phyloP scores from a whole-genome alignment of 2,797 vertebrate species.

The Phoebastria nigripes region DNA sequence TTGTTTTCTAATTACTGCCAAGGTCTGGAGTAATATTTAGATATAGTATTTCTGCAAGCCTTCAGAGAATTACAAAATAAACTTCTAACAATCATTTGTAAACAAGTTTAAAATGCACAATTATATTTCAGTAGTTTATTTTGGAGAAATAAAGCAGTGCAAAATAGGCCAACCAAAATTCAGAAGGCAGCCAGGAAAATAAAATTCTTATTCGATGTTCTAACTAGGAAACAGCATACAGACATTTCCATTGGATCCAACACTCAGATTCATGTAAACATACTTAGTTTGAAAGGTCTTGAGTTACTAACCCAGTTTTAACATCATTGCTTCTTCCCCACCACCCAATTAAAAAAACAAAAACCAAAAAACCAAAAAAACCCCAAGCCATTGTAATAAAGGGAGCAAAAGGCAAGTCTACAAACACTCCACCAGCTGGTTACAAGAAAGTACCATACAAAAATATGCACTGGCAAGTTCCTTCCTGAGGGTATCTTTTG shows the following conservation, averaged over 20 bases:
- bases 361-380: not conserved
- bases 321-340: slow-evolving; percentile 21
- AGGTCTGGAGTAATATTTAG: slow-evolving; percentile 46
- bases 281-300: slow-evolving; percentile 49
- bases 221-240: slow-evolving; percentile 64
- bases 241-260: slow-evolving; percentile 64
- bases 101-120: slow-evolving; percentile 68
- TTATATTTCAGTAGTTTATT: slow-evolving; percentile 84
- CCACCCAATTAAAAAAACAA: not conserved
- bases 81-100: slow-evolving; percentile 51
- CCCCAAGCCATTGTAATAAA: slow-evolving; percentile 30
- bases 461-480: slow-evolving; percentile 55
- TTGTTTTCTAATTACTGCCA: slow-evolving; percentile 33
- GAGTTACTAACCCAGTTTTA: slow-evolving; percentile 43
- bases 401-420: slow-evolving; percentile 46
- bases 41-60: slow-evolving; percentile 60
- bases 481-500: slow-evolving; percentile 56
- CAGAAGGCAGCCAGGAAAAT: slow-evolving; percentile 69
- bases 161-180: slow-evolving; percentile 71
- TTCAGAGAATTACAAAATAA: slow-evolving; percentile 57
- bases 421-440: slow-evolving; percentile 32
- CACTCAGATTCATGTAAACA: slow-evolving; percentile 67
- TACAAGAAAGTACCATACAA: slow-evolving; percentile 62
- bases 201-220: slow-evolving; percentile 54
- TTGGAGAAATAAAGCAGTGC: slow-evolving; percentile 79